Evolutionary conservation across 1,140 invertebrate species (phyloP).

Genomic region (Caenorhabditis remanei): DNA sequence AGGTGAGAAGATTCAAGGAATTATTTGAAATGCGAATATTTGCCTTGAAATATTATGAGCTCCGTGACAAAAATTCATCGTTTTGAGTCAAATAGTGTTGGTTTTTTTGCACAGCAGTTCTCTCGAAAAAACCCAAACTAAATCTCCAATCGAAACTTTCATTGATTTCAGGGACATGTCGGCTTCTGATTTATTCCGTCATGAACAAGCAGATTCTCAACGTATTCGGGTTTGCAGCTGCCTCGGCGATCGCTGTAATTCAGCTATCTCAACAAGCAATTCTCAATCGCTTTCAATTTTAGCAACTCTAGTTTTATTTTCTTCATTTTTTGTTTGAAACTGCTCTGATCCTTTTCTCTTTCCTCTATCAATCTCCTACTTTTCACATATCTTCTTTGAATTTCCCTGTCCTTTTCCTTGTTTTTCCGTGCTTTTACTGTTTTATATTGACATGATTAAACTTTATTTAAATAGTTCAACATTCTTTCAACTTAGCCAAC

Average conservation of each 20-base stretch:
- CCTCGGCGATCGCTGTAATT: slow-evolving; percentile 66
- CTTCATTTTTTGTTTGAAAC: not conserved
- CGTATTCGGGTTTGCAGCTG: slow-evolving; percentile 67
- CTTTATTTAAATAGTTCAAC: not conserved
- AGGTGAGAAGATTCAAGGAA: slow-evolving; percentile 7
- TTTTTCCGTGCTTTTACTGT: not conserved
- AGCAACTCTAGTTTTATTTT: slow-evolving; percentile 22
- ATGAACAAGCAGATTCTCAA: slow-evolving; percentile 61
- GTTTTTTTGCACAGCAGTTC: too few species aligned
- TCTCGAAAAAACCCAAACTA: too few species aligned
- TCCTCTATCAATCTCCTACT: slow-evolving; percentile 10
- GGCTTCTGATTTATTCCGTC: slow-evolving; percentile 66
- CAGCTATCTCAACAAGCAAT: slow-evolving; percentile 27
- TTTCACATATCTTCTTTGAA: slow-evolving; percentile 13
- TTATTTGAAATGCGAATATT: too few species aligned
- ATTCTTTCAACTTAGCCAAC: slow-evolving; percentile 69
- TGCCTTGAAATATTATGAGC: too few species aligned
- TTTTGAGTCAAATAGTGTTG: too few species aligned
- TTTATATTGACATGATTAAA: too few species aligned
- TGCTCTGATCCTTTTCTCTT: not conserved
- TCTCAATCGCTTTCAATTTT: slow-evolving; percentile 15
- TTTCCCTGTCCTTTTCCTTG: not conserved
- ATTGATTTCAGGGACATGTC: slow-evolving; percentile 61
- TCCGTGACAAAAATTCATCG: too few species aligned
- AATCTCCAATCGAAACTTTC: too few species aligned